Conservation (phyloP, 2,113 vertebrate species). For the Pygoscelis antarcticus region DNA sequence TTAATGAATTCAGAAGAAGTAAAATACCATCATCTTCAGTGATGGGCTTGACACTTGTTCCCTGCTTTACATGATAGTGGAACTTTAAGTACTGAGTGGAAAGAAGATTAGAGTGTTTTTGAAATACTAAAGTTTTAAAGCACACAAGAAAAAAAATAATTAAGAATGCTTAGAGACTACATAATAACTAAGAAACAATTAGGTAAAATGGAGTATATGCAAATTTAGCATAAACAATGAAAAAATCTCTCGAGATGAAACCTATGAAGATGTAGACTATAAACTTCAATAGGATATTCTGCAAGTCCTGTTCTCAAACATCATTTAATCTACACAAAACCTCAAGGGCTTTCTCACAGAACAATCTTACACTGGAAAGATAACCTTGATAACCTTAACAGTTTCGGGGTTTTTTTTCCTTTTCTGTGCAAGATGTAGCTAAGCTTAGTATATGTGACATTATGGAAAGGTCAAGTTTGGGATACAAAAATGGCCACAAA, state of each 20-base stretch:
- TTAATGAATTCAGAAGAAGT: not conserved
- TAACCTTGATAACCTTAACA: not conserved
- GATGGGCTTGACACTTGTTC: not conserved
- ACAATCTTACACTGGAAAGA: not conserved
- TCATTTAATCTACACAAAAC: not conserved
- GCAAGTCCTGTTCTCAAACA: not conserved
- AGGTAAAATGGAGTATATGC: not conserved
- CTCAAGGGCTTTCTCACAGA: not conserved
- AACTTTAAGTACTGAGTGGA: not conserved
- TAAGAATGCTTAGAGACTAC: not conserved
- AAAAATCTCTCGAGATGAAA: not conserved
- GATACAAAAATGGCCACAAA: not conserved
- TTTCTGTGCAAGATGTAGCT: not conserved
- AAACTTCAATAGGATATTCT: not conserved
- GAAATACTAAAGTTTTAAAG: not conserved
- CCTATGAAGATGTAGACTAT: not conserved
- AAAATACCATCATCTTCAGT: not conserved
- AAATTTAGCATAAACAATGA: not conserved
- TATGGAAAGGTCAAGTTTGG: not conserved
- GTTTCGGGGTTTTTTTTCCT: fast-evolving
- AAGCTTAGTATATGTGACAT: not conserved
- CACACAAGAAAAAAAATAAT: not conserved
- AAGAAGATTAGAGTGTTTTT: not conserved
- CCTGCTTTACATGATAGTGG: not conserved
- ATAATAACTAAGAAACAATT: not conserved